Conservation (phyloP, 2,113 vertebrate species). For the Melanotaenia duboulayi region DNA sequence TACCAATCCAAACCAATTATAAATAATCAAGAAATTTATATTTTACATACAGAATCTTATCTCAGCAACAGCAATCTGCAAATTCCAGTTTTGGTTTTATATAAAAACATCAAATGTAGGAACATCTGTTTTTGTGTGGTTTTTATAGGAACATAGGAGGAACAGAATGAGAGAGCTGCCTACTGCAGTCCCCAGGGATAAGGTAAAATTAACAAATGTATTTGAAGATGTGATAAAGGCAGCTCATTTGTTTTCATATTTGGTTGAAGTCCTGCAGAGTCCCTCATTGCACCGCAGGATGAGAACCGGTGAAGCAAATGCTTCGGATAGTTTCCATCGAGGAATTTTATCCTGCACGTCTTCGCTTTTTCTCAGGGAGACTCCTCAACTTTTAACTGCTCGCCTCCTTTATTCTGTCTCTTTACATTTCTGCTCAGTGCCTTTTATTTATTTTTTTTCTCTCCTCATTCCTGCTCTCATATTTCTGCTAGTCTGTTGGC, state of each 20-base stretch:
- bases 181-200: conserved; percentile 88
- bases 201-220: conserved; percentile 81
- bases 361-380: conserved; percentile 25
- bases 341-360: conserved; percentile 62
- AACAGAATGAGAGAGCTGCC: conserved; percentile 94
- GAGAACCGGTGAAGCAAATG: conserved; percentile 54
- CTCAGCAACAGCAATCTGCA: no score
- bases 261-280: conserved; percentile 20
- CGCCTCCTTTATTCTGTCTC: conserved; percentile 27
- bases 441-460: background rate
- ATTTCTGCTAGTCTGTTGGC: conserved; percentile 70
- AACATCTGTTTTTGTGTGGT: conserved; percentile 7
- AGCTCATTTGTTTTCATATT: conserved; percentile 17
- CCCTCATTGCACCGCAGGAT: conserved; percentile 38
- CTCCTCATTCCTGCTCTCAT: conserved; percentile 44
- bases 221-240: background rate
- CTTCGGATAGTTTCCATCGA: conserved; percentile 60
- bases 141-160: conserved; percentile 92
- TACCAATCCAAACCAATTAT: background rate
- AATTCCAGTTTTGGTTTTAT: background rate
- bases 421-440: conserved; percentile 49
- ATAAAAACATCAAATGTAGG: background rate
- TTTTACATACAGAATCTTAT: background rate
- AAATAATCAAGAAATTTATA: background rate
- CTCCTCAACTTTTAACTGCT: conserved; percentile 41